phyloP scores from a whole-genome alignment of 1,140 invertebrate genomes.

The Armadillidium nasatum region DNA sequence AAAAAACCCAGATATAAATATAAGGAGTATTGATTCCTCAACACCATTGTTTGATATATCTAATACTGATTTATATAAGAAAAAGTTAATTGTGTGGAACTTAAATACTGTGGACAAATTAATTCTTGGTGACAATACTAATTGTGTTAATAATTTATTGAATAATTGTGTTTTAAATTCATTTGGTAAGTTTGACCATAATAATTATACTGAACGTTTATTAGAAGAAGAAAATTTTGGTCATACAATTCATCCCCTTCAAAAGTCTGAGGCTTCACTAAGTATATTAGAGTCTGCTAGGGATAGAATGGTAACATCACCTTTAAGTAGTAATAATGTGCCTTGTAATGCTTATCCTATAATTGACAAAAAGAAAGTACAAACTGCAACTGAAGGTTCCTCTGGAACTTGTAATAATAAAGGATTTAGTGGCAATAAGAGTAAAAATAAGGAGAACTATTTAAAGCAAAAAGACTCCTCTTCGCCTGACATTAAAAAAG shows the following conservation, averaged over 20 bases:
- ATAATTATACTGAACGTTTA: neutral
- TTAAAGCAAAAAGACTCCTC: neutral
- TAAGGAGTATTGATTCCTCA: neutral
- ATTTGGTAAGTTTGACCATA: too few species aligned
- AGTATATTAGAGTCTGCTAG: neutral
- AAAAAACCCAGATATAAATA: neutral
- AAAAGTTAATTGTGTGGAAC: neutral
- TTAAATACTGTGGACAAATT: neutral
- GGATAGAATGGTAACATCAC: conserved; percentile 8
- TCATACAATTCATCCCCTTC: neutral
- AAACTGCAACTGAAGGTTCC: neutral
- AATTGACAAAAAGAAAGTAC: conserved; percentile 3
- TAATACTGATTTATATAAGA: neutral
- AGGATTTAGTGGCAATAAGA: neutral
- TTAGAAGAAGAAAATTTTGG: neutral
- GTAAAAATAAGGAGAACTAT: neutral
- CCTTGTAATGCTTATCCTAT: neutral
- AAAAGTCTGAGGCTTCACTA: neutral
- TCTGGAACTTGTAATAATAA: neutral
- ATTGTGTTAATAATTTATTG: neutral
- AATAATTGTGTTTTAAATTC: neutral
- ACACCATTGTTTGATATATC: neutral
- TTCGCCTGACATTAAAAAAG: neutral
- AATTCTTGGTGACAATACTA: neutral
- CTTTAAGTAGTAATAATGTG: neutral